These are phyloP conservation scores for Scomber colias DNA, from an alignment of 2,113 vertebrate species.

Conservation along the genomic window DNA sequence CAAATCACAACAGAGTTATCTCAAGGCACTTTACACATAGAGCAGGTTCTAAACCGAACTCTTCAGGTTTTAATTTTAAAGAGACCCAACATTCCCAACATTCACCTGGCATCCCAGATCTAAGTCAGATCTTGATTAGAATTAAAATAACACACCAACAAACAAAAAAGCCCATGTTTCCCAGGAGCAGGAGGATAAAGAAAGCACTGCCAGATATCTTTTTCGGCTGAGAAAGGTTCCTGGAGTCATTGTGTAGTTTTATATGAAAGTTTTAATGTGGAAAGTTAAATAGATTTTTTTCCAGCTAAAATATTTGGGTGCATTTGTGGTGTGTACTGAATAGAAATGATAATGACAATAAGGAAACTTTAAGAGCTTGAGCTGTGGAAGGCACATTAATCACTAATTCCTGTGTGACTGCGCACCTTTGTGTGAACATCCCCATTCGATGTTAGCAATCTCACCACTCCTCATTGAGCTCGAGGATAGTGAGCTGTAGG, in stretches of 20 bases:
- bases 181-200: constrained; percentile 10
- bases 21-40: too few species aligned
- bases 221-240: constrained; percentile 14
- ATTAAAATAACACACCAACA: constrained; percentile 3
- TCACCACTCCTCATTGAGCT: constrained; percentile 34
- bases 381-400: constrained; percentile 27
- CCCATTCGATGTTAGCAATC: constrained; percentile 39
- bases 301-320: neutral
- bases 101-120: constrained; percentile 12
- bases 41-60: too few species aligned
- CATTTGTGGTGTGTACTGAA: constrained; percentile 22
- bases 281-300: constrained; percentile 14
- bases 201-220: constrained; percentile 2
- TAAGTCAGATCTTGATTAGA: constrained; percentile 12
- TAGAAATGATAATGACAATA: constrained; percentile 34
- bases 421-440: constrained; percentile 38
- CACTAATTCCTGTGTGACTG: constrained; percentile 15
- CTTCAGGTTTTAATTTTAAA: too few species aligned
- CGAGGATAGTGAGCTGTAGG: constrained; percentile 29
- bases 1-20: too few species aligned
- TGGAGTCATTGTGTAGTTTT: constrained; percentile 12
- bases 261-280: constrained; percentile 23
- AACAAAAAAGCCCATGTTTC: constrained; percentile 15
- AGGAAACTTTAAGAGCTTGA: constrained; percentile 31
- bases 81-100: too few species aligned